These are phyloP conservation scores for Epinotia bilunana DNA, from an alignment of 2,888 invertebrate genomes.

Conservation along the genomic window DNA sequence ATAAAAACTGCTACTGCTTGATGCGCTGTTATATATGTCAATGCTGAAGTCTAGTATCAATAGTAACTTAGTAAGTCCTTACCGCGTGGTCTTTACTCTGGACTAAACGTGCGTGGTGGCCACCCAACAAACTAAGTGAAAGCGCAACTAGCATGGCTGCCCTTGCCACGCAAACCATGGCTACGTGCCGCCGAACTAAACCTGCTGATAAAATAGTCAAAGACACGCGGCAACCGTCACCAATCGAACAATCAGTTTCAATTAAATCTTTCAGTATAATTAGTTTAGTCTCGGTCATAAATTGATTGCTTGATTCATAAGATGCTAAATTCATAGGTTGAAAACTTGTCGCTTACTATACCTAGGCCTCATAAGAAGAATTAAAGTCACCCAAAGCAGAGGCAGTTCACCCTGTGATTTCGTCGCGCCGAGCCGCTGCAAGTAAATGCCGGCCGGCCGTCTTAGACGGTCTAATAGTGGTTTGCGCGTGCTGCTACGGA, in stretches of 20 bases:
- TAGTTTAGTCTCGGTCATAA: neutral
- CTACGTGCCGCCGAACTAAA: neutral
- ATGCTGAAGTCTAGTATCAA: neutral
- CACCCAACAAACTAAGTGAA: neutral
- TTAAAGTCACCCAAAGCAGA: too few species aligned
- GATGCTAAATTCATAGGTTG: neutral
- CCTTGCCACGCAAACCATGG: neutral
- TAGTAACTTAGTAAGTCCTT: neutral
- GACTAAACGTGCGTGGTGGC: neutral
- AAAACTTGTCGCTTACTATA: too few species aligned
- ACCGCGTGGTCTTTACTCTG: neutral
- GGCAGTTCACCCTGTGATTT: too few species aligned
- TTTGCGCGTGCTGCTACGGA: too few species aligned
- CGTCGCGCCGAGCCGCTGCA: too few species aligned
- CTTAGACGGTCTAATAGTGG: too few species aligned
- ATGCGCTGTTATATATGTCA: too few species aligned
- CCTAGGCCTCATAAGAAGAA: too few species aligned
- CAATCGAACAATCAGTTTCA: neutral
- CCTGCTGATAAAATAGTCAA: neutral
- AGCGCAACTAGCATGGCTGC: neutral
- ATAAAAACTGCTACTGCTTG: too few species aligned
- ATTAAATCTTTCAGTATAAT: neutral
- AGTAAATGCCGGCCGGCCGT: too few species aligned
- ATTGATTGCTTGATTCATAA: neutral
- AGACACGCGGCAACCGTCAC: neutral